These are phyloP conservation scores for Sebastes oblongus DNA, from an alignment of 2,797 vertebrate genomes.

Conservation along the genomic window DNA sequence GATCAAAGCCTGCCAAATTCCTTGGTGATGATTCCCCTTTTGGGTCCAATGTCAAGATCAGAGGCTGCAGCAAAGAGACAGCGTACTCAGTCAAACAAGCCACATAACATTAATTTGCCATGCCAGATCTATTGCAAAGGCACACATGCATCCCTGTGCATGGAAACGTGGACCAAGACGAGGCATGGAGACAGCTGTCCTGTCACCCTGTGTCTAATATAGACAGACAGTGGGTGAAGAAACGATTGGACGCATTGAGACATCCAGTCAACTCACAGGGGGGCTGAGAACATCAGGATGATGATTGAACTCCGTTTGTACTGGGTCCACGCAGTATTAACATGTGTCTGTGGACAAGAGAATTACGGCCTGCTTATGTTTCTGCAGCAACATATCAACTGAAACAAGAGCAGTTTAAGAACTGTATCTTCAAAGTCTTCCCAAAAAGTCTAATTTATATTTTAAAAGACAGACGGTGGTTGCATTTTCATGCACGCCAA, in stretches of 20 bases:
- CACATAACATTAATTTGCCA: constrained; percentile 65
- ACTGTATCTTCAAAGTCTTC: constrained; percentile 32
- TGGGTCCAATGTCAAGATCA: constrained; percentile 69
- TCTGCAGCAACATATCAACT: constrained; percentile 53
- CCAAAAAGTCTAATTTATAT: constrained; percentile 24
- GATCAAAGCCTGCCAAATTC: constrained; percentile 70
- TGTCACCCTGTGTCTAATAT: constrained; percentile 67
- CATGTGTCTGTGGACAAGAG: constrained; percentile 31
- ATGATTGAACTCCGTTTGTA: constrained; percentile 59
- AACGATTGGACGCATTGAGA: constrained; percentile 72
- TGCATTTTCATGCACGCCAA: not conserved
- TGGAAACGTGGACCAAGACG: constrained; percentile 28
- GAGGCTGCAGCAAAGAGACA: constrained; percentile 46
- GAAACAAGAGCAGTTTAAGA: constrained; percentile 28
- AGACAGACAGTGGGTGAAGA: constrained; percentile 70
- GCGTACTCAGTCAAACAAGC: constrained; percentile 68
- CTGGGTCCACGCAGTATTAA: constrained; percentile 23
- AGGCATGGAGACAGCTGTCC: constrained; percentile 60
- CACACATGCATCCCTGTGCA: constrained; percentile 45
- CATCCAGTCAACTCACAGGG: constrained; percentile 38
- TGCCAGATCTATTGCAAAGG: constrained; percentile 64
- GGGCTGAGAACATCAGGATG: constrained; percentile 36
- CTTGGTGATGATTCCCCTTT: constrained; percentile 57
- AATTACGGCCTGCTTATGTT: constrained; percentile 59
- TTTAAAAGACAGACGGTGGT: constrained; percentile 1